Evolutionary conservation across 2,888 invertebrate species (phyloP), one percentile per base, ranked within the genome.

Genomic region (Dichetophora obliterata): DNA sequence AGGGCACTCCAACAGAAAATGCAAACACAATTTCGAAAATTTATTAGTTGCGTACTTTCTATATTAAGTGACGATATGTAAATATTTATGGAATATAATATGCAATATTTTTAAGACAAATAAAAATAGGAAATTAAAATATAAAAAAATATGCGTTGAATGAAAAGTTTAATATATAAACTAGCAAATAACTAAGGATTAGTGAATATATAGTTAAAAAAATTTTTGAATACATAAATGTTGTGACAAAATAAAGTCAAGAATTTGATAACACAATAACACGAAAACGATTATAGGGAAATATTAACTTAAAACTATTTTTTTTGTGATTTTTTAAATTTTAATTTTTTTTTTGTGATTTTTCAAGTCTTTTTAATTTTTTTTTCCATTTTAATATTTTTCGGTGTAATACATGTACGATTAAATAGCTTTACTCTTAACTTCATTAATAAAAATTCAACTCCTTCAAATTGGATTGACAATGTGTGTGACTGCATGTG

Each of bases 351-450:
- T 57, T 57, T 57, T 19, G 57, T 19, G 57, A 75, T 65, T 72
- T 77, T 71, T 71, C 61, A 59, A 9, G 8, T 11, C n/a, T 80
- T 79, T 78, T 76, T 43, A 77, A 71, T 43, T 82, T 82, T 83
- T 82, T 84, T 82, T 82, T 81, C 75, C 66, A 24, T 80, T 82
- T 85, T 77, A 37, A 8, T 34, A 59, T 50, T 69, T 81, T 81
- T 83, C 80, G 78, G 71, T 82, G 72, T 52, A 75, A 81, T 80
- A 81, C 87, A 84, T 81, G 82, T 88, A 87, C 84, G 85, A 86
- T 81, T 83, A 82, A 84, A 84, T 81, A 83, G 84, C 83, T 85
- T 80, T 85, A 82, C 87, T 86, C 87, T 86, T 85, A 87, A 86
- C 87, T 84, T 81, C 83, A 83, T 81, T 83, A 82, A 82, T 83